Conservation (phyloP, 2,113 vertebrate species). For the Morphnarchus princeps region DNA sequence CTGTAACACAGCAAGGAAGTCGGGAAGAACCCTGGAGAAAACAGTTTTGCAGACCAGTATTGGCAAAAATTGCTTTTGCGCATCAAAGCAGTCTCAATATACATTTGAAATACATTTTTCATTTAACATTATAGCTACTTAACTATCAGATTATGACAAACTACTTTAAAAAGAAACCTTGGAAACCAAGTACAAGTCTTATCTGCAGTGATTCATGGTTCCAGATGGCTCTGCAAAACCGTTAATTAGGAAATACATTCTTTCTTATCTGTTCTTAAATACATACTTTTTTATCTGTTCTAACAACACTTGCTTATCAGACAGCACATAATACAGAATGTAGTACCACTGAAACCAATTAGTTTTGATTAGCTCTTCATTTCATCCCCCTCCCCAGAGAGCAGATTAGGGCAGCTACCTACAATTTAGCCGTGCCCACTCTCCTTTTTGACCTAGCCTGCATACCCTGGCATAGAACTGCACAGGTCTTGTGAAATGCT, state of each 20-base stretch:
- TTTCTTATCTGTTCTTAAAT: background rate
- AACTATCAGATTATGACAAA: background rate
- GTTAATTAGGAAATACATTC: background rate
- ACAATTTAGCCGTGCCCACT: background rate
- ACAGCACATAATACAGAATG: background rate
- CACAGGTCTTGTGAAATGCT: background rate
- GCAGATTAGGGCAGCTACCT: background rate
- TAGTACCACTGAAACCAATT: background rate
- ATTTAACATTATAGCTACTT: background rate
- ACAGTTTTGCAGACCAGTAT: background rate
- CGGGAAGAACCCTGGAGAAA: background rate
- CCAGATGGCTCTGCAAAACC: background rate
- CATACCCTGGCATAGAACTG: background rate
- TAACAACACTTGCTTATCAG: background rate
- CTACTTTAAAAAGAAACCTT: background rate
- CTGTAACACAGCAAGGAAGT: background rate
- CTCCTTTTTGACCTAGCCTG: background rate
- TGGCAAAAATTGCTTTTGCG: background rate
- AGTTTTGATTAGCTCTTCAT: background rate
- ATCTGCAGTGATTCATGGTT: background rate
- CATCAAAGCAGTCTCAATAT: background rate
- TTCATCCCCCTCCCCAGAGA: background rate
- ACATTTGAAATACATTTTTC: background rate
- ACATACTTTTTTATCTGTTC: background rate
- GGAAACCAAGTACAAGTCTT: background rate